Evolutionary conservation across 2,888 invertebrate genomes (phyloP).

Genomic region (Nomada flava): DNA sequence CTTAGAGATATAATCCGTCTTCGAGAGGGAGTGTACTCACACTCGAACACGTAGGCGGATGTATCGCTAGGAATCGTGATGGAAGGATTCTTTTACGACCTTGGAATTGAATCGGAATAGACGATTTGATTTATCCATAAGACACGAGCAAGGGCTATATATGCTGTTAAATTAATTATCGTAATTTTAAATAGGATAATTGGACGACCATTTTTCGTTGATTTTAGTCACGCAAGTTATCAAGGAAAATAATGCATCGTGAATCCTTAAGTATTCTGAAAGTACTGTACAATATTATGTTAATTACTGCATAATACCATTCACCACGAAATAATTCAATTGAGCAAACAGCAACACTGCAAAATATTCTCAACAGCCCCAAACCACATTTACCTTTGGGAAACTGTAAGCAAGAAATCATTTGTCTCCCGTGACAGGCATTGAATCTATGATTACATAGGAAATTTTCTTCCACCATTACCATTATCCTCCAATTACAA

Average conservation of each 20-base stretch:
- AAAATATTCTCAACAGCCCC: slow-evolving; percentile 9
- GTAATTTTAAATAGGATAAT: background rate
- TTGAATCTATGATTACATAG: background rate
- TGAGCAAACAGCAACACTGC: no score
- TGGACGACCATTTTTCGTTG: no score
- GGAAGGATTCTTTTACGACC: slow-evolving; percentile 28
- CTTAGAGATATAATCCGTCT: slow-evolving; percentile 42
- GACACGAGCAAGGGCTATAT: background rate
- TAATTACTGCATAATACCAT: background rate
- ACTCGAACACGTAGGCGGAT: slow-evolving; percentile 42
- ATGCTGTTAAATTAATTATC: no score
- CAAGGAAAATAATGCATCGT: no score
- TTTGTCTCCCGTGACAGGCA: slow-evolving; percentile 11
- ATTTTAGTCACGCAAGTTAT: no score
- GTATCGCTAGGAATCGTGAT: slow-evolving; percentile 20
- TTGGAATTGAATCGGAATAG: slow-evolving; percentile 19
- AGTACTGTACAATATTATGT: no score
- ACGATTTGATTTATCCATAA: background rate
- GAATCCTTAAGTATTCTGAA: no score
- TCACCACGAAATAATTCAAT: background rate
- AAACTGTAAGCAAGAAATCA: slow-evolving; percentile 9
- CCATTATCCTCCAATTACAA: slow-evolving; percentile 29
- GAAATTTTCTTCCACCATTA: background rate
- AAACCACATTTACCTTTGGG: slow-evolving; percentile 26
- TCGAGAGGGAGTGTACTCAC: slow-evolving; percentile 33